Evolutionary conservation across 2,888 invertebrate species (phyloP).

Genomic region (Apamea epomidion): DNA sequence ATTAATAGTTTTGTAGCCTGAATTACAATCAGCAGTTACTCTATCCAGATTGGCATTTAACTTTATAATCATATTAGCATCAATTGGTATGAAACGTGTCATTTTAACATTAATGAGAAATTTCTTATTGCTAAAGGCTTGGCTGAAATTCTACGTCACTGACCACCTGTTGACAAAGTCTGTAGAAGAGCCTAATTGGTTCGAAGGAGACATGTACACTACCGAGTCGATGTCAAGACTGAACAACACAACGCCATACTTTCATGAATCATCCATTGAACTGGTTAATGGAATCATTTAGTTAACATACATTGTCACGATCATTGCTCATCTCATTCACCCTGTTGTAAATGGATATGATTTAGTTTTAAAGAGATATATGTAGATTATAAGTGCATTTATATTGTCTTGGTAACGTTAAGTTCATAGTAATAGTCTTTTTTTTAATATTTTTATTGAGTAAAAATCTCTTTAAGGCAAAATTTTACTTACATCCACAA

Average conservation of each 20-base stretch:
- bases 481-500: conserved; percentile 65
- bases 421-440: conserved; percentile 34
- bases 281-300: conserved; percentile 89
- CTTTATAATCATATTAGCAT: conserved; percentile 30
- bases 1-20: neutral
- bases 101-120: conserved; percentile 70
- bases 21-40: conserved; percentile 46
- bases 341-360: conserved; percentile 75
- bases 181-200: conserved; percentile 88
- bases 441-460: conserved; percentile 31
- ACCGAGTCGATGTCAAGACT: conserved; percentile 84
- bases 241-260: conserved; percentile 80
- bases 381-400: conserved; percentile 71
- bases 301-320: conserved; percentile 74
- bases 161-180: conserved; percentile 88
- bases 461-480: conserved; percentile 78
- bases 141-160: conserved; percentile 91
- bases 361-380: conserved; percentile 80
- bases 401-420: conserved; percentile 63
- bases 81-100: conserved; percentile 43
- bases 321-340: conserved; percentile 78
- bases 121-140: conserved; percentile 89
- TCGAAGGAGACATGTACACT: conserved; percentile 83
- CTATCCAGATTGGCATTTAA: conserved; percentile 38
- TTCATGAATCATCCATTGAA: conserved; percentile 85